Base-by-base conservation (phyloP, 53 echinoderm and acorn worm genomes). In the Echinarachnius parma region DNA sequence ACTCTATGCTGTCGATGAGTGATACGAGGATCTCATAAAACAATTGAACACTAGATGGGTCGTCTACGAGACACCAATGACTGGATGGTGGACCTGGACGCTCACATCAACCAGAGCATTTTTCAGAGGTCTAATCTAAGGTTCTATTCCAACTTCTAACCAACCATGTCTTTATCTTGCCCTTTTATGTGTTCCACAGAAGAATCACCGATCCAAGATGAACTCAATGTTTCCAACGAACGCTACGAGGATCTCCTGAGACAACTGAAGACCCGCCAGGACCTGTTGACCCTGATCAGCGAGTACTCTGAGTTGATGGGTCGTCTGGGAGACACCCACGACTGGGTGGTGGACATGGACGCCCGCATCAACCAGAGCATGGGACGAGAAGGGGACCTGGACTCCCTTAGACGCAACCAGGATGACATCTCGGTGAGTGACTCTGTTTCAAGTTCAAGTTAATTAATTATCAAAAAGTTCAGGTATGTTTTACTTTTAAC, bases 361-460 rank as follows among this genome's bases (percentile, higher is more conserved):
- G 27, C 58, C 0, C 60, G 90, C 76, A 75, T 94, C 52, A 90
- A 86, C 62, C 62, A 83, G 69, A 78, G 53, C 46, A 83, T 78
- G 46, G 34, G 66, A 2, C 81, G 77, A 0, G 45, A 70, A 24
- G 76, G 80, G 14, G 94, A 94, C 65, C 60, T 90, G 37, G 81
- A 80, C 11, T 81, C 87, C 0, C 84, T 94, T 32, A 59, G 78
- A 21, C 83, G 81, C 15, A 84, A 86, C 49, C 75, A 90, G 66
- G 87, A 90, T 48, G 94, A 94, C 32, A 84, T 94, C 46, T 75
- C 90, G 79, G 94, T 94, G 57, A 66, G 86, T 37, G 19, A 24
- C 14, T 35, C 35, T 2, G 10, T 44, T 0, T 44, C 10, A 44
- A 44, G 45, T 10, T 10, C 45, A 0, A 13, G 45, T 44, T 16